Percentiles rank a stretch among this genome's conserved stretches.
Evolutionary conservation across 2,797 vertebrate genomes (phyloP).

Genomic region (Alectoris magna): DNA sequence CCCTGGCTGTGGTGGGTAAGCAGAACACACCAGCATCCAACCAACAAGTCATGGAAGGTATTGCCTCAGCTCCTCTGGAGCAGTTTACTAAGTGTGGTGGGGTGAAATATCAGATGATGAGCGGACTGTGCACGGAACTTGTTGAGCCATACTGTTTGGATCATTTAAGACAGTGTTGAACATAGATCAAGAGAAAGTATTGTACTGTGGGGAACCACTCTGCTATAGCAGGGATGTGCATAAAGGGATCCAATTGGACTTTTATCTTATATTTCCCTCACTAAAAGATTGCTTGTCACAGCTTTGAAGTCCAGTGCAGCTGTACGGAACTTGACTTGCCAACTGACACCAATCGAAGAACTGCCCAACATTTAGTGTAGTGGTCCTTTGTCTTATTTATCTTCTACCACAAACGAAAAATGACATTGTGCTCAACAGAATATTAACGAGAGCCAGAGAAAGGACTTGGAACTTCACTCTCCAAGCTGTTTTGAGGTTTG

Average conservation of each 20-base stretch:
- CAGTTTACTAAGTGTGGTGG: accelerated
- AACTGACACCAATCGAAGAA: neutral
- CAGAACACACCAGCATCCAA: neutral
- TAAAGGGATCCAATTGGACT: neutral
- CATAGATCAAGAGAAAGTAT: neutral
- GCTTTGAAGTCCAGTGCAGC: neutral
- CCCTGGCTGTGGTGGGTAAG: neutral
- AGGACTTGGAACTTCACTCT: neutral
- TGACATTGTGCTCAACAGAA: neutral
- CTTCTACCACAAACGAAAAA: neutral
- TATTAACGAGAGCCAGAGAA: neutral
- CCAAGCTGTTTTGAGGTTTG: neutral
- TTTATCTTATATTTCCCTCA: neutral
- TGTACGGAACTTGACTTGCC: neutral
- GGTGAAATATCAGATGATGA: neutral
- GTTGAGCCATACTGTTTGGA: neutral
- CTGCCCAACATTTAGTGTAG: neutral
- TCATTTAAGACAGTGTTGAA: neutral
- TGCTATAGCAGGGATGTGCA: neutral
- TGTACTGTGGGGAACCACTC: neutral
- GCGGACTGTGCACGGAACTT: neutral
- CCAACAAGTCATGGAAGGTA: neutral
- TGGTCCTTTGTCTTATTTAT: neutral
- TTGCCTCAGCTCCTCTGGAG: neutral
- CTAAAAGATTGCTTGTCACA: neutral